Evolutionary conservation across 2,113 vertebrate genomes (phyloP), one percentile per base, ranked within the genome.

Genomic region (Cettia cetti): DNA sequence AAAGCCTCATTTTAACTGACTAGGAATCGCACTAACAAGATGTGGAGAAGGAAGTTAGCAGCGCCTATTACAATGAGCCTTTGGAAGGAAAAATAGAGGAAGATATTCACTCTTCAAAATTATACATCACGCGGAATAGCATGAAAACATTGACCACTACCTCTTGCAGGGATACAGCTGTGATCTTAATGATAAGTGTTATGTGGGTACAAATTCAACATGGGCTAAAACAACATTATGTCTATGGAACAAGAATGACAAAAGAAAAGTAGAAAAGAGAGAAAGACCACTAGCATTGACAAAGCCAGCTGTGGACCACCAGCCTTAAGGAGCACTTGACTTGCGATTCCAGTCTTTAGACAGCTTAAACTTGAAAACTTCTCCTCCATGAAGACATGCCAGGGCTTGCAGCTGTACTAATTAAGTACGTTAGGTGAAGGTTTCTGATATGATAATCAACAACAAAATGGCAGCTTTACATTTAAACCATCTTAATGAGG

Each of bases 401-500:
- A 75, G 53, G 80, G 65, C 95, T 86, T 96, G 95, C 42, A 92
- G 75, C 31, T 93, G 66, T 50, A 59, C 64, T 83, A 81, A 88
- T 94, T 78, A 86, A 94, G 59, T 45, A 68, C 17, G 42, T 60
- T 40, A 57, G 82, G 68, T 68, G 65, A 54, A 82, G 72, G 40
- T 89, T 97, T 97, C 94, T 93, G 95, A 94, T 96, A 89, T 96
- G 96, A 94, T 96, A 96, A 97, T 95, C 94, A 89, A 92, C 82
- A 85, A 82, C 88, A 71, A 81, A 96, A 93, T 3, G 27, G 57
- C 78, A 90, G 57, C 78, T 88, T 96, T 85, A 90, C 82, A 94
- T 92, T 92, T 79, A 92, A 95, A 90, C 49, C 57, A 61, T 61
- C 86, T 82, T 94, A 96, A 96, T 66, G 95, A 96, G 94, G 94